Evolutionary conservation across 1,140 invertebrate genomes (phyloP).

Genomic region (Diachasma alloeum): DNA sequence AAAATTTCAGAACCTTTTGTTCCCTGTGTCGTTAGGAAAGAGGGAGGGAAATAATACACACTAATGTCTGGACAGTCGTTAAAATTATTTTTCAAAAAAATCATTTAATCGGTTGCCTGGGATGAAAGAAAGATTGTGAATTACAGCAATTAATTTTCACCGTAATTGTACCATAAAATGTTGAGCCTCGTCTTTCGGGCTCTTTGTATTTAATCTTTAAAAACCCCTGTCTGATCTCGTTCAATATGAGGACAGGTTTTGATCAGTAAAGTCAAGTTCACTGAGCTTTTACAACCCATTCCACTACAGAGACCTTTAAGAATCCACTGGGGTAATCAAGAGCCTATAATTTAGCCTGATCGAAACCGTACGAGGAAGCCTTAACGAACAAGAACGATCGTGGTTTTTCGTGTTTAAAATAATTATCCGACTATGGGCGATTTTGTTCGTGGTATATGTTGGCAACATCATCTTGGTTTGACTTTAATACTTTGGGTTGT

Average conservation of each 20-base stretch:
- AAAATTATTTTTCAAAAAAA: not conserved
- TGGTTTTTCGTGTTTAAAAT: conserved; percentile 64
- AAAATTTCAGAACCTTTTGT: too few species aligned
- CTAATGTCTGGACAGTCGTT: not conserved
- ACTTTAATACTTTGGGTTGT: not conserved
- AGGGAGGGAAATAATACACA: not conserved
- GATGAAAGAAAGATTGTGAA: not conserved
- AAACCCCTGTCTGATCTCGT: conserved; percentile 8
- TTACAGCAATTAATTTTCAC: not conserved
- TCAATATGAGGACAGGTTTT: conserved; percentile 15
- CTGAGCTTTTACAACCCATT: conserved; percentile 27
- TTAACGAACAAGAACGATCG: conserved; percentile 65
- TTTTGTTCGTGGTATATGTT: not conserved
- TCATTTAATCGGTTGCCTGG: not conserved
- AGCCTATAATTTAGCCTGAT: conserved; percentile 65
- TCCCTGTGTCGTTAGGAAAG: not conserved
- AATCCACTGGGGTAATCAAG: conserved; percentile 55
- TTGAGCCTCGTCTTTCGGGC: not conserved
- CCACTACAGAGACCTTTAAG: not conserved
- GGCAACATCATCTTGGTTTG: not conserved
- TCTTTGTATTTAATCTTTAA: not conserved
- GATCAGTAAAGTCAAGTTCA: conserved; percentile 22
- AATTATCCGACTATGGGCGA: conserved; percentile 43
- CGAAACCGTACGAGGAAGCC: conserved; percentile 51
- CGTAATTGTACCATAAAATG: not conserved